These are phyloP conservation scores for Hofmannophila pseudospretella DNA, from an alignment of 2,888 invertebrate species.

Conservation along the genomic window DNA sequence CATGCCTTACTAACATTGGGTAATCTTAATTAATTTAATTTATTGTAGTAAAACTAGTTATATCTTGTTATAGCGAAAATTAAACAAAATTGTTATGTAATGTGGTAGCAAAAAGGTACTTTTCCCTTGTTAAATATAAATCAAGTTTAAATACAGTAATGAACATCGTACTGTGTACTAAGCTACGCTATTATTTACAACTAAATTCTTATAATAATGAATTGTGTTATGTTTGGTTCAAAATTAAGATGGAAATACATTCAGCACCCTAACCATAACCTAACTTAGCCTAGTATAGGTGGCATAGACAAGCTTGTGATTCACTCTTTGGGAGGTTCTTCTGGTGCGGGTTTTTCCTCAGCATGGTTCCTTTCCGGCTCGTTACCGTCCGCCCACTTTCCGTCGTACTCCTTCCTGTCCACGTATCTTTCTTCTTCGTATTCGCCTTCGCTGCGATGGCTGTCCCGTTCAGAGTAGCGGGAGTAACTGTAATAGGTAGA, in stretches of 20 bases:
- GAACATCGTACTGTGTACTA: too few species aligned
- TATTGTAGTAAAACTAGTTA: not conserved
- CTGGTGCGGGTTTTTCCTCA: constrained; percentile 52
- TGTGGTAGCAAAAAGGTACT: not conserved
- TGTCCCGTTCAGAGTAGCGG: constrained; percentile 65
- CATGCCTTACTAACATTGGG: too few species aligned
- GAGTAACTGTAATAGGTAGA: constrained; percentile 43
- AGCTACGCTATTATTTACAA: constrained; percentile 1
- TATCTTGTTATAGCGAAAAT: not conserved
- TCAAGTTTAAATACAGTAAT: too few species aligned
- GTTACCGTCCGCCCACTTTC: constrained; percentile 81
- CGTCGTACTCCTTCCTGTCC: constrained; percentile 81
- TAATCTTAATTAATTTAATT: not conserved
- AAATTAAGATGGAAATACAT: not conserved
- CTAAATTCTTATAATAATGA: not conserved
- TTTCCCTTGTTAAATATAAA: too few species aligned
- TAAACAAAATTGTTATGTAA: not conserved
- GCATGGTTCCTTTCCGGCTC: constrained; percentile 54
- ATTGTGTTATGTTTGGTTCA: not conserved
- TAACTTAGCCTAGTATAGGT: constrained; percentile 7
- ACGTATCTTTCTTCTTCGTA: constrained; percentile 76
- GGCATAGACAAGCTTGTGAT: constrained; percentile 4
- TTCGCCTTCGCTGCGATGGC: constrained; percentile 73
- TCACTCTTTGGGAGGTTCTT: constrained; percentile 60
- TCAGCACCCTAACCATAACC: constrained; percentile 3